A percentile compares a stretch with the other conserved stretches of the same genome.
phyloP scores from a whole-genome alignment of 2,797 vertebrate genomes.

The Rhabdophis nuchalis region DNA sequence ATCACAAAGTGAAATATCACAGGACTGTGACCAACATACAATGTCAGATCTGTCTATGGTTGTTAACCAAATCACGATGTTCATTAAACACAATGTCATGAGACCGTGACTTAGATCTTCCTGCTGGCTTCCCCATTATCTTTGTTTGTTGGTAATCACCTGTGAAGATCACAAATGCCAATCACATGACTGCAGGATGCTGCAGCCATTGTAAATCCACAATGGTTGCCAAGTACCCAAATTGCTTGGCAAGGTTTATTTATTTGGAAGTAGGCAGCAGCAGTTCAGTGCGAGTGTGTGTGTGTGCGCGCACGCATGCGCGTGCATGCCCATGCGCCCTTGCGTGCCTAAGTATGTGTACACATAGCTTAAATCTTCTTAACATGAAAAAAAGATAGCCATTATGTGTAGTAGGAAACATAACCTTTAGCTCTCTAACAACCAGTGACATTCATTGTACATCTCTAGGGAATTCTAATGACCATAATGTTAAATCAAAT shows the following conservation, averaged over 20 bases:
- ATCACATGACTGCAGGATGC: not conserved
- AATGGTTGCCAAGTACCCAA: not conserved
- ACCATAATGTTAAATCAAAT: slow-evolving; percentile 67
- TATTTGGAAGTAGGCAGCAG: not conserved
- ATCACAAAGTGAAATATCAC: not conserved
- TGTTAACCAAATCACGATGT: not conserved
- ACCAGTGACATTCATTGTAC: slow-evolving; percentile 66
- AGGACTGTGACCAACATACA: not conserved
- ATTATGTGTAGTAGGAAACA: slow-evolving; percentile 38
- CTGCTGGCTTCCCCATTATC: not conserved
- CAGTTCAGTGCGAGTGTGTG: not conserved
- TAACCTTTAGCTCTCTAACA: slow-evolving; percentile 60
- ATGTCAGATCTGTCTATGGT: not conserved
- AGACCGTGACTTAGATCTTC: not conserved
- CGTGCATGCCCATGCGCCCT: too few relatives aligned
- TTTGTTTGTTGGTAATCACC: not conserved
- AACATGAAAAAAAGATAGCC: slow-evolving; percentile 36
- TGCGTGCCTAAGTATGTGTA: too few relatives aligned
- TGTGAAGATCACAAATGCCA: not conserved
- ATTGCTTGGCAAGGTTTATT: not conserved
- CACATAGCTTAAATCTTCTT: not conserved
- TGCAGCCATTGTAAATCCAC: not conserved
- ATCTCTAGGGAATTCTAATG: slow-evolving; percentile 64
- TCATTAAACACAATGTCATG: not conserved
- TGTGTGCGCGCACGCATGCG: not conserved